Evolutionary conservation across 2,113 vertebrate species (phyloP).

Genomic region (Phylloscopus whistleri): DNA sequence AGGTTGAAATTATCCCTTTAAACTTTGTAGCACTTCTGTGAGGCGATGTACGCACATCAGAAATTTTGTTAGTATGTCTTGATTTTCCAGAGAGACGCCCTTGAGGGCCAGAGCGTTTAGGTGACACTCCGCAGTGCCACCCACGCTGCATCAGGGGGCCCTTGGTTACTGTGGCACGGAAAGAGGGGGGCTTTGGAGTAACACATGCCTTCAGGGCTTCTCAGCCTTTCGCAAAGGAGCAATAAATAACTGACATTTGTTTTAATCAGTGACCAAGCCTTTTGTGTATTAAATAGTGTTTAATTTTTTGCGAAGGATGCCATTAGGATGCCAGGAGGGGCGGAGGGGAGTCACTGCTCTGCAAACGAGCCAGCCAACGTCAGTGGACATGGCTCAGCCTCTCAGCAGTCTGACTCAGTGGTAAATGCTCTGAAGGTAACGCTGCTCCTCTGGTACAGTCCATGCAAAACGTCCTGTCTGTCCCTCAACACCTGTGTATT

Average conservation of each 20-base stretch:
- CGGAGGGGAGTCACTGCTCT: slow-evolving; percentile 78
- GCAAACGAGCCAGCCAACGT: slow-evolving; percentile 75
- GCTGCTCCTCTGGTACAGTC: slow-evolving; percentile 37
- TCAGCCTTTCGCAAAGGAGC: not conserved
- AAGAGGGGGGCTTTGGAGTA: not conserved
- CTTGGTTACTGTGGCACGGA: not conserved
- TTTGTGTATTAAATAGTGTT: slow-evolving; percentile 78
- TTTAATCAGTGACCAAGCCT: slow-evolving; percentile 51
- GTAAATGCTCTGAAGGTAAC: slow-evolving; percentile 84
- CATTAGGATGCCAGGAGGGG: slow-evolving; percentile 79
- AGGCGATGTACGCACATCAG: not conserved
- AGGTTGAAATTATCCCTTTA: not conserved
- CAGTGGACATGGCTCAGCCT: slow-evolving; percentile 77
- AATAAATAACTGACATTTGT: not conserved
- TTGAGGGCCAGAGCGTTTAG: not conserved
- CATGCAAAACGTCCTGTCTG: slow-evolving; percentile 52
- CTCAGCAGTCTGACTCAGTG: slow-evolving; percentile 79
- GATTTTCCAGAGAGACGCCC: not conserved
- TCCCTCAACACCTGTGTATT: slow-evolving; percentile 36
- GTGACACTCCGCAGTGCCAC: not conserved
- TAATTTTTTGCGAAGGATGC: slow-evolving; percentile 79
- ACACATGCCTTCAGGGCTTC: not conserved
- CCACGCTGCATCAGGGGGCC: fast-evolving
- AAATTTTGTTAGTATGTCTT: not conserved
- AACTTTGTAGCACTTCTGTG: not conserved